These are phyloP conservation scores for Conistra vaccinii DNA, from an alignment of 2,888 invertebrate species.

Conservation along the genomic window DNA sequence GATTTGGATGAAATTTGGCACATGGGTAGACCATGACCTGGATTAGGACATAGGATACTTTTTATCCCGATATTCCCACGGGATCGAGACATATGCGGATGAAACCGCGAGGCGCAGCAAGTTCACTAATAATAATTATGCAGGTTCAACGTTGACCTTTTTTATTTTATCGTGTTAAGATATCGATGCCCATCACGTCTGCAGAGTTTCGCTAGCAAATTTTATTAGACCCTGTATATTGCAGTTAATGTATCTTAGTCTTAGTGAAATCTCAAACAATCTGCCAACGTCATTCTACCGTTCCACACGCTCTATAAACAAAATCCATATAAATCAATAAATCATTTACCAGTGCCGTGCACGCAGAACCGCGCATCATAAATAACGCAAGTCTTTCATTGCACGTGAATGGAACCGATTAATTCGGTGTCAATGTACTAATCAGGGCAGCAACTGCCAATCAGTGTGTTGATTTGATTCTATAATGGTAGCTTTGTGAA, in stretches of 20 bases:
- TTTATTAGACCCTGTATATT: not conserved
- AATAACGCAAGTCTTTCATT: conserved; percentile 66
- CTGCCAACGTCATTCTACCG: conserved; percentile 12
- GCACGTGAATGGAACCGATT: conserved; percentile 65
- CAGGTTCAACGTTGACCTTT: too few relatives aligned
- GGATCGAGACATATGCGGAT: too few relatives aligned
- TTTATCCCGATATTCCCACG: too few relatives aligned
- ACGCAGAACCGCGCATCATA: conserved; percentile 52
- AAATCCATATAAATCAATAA: conserved; percentile 52
- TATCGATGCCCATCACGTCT: too few relatives aligned
- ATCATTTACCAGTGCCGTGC: conserved; percentile 38
- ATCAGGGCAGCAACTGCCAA: conserved; percentile 76
- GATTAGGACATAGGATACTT: too few relatives aligned
- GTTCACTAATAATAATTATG: too few relatives aligned
- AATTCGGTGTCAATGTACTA: conserved; percentile 80
- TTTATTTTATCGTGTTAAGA: too few relatives aligned
- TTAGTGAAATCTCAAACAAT: conserved; percentile 31
- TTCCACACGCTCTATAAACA: conserved; percentile 32
- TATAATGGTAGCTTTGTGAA: conserved; percentile 51
- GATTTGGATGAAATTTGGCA: too few relatives aligned
- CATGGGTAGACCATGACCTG: too few relatives aligned
- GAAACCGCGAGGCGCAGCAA: too few relatives aligned
- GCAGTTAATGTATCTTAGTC: not conserved
- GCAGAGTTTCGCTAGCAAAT: too few relatives aligned
- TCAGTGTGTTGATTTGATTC: conserved; percentile 59